phyloP scores from a whole-genome alignment of 2,113 vertebrate genomes.

The Climacteris rufus region DNA sequence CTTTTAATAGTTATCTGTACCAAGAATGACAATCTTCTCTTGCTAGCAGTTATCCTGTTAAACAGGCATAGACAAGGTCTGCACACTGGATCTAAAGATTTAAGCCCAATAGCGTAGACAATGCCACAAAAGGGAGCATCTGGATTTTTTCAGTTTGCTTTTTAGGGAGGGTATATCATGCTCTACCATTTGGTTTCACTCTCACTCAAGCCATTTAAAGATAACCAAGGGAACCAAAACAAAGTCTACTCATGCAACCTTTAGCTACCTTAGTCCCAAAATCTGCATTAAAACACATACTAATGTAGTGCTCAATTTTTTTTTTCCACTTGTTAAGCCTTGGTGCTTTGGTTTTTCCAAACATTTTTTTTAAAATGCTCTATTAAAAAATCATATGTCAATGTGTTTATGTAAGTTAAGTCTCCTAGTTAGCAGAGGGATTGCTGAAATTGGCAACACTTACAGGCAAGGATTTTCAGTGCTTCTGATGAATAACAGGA shows the following conservation, averaged over 20 bases:
- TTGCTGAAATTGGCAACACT: constrained; percentile 12
- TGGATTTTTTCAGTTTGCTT: background rate
- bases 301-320: background rate
- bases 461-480: background rate
- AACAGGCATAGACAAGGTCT: background rate
- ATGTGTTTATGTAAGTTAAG: background rate
- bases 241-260: background rate
- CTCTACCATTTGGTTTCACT: background rate
- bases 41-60: background rate
- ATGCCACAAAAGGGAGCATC: background rate
- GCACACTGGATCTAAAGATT: background rate
- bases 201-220: background rate
- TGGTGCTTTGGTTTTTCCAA: background rate
- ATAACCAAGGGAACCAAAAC: background rate
- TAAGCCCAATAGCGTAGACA: background rate
- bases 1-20: background rate
- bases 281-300: background rate
- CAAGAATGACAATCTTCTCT: background rate
- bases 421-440: background rate
- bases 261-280: background rate
- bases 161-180: background rate
- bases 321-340: background rate
- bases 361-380: background rate
- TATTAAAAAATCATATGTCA: background rate
- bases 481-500: background rate